Base-by-base conservation (phyloP, 2,113 vertebrate genomes). In the Thomomys bottae region DNA sequence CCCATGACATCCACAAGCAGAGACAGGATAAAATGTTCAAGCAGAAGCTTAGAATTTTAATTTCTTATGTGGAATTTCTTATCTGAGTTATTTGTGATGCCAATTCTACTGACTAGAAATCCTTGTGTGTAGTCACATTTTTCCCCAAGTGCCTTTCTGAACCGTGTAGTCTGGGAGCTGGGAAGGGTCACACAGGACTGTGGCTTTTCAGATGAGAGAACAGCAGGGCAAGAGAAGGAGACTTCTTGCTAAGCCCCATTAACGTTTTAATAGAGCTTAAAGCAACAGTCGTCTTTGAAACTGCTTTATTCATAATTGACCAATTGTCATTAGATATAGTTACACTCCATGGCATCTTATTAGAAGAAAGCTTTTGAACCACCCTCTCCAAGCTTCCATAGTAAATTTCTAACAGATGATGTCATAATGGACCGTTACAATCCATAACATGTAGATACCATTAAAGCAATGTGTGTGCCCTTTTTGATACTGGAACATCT, bases 341-440 rank as follows among this genome's bases (percentile, higher is more conserved):
- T 96, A 96, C 82, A 93, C 96, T 97, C 95, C 92, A 54, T 90
- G 6, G 34, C 94, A 96, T 97, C 96, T 96, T 95, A 96, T 96
- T 96, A 96, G 96, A 96, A 94, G 95, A 54, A 77, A 91, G 80
- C 42, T 93, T 96, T 93, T 96, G 92, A 95, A 86, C 6, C 76
- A 12, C 34, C 26, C 71, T 94, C 92, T 94, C 89, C 88, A 92
- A 63, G 59, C 88, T 95, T 95, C 94, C 87, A 93, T 72, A 94
- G 92, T 97, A 97, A 98, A 98, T 98, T 96, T 97, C 95, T 96
- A 96, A 96, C 97, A 98, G 95, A 98, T 98, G 97, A 97, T 96
- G 95, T 97, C 89, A 93, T 96, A 97, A 97, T 93, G 96, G 96
- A 93, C 97, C 86, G 81, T 95, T 97, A 96, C 94, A 97, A 97